Evolutionary conservation across 2,797 vertebrate species (phyloP).

Genomic region (Esox lucius): DNA sequence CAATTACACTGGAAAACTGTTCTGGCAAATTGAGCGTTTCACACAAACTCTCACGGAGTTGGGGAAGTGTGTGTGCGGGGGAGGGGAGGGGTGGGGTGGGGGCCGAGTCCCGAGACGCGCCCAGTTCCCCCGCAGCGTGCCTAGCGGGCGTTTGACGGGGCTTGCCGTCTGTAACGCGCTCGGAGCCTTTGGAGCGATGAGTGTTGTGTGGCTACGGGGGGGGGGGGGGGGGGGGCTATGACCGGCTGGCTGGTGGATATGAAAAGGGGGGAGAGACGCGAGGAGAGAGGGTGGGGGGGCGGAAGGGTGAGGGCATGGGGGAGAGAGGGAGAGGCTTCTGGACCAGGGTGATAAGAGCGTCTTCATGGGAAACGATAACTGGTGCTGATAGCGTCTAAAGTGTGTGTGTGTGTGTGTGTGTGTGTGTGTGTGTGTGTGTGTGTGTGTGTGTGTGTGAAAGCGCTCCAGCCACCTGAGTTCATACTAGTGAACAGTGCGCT

Average conservation of each 20-base stretch:
- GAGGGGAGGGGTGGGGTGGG: conserved; percentile 52
- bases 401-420: conserved; percentile 33
- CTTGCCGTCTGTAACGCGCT: neutral
- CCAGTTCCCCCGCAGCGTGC: neutral
- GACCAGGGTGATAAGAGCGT: conserved; percentile 99
- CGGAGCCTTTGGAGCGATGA: conserved; percentile 94
- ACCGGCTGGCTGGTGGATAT: neutral
- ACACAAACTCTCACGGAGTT: conserved; percentile 62
- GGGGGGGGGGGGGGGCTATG: conserved; percentile 50
- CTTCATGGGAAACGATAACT: conserved; percentile 99
- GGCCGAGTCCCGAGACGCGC: neutral
- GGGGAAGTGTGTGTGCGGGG: conserved; percentile 50
- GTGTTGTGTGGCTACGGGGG: conserved; percentile 87
- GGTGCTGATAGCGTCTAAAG: conserved; percentile 85
- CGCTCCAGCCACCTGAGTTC: conserved; percentile 56
- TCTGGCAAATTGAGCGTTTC: conserved; percentile 99
- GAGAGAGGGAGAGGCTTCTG: conserved; percentile 99
- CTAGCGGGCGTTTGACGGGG: neutral
- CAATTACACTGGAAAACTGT: conserved; percentile 99
- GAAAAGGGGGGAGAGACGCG: conserved; percentile 19
- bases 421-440: no score
- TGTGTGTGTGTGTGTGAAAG: no score
- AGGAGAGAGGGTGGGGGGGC: conserved; percentile 34
- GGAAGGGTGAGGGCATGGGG: conserved; percentile 62
- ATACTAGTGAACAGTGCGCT: conserved; percentile 97